Evolutionary conservation across 2,113 vertebrate species (phyloP).

Genomic region (cattle (Bos taurus)): ARS-UCD2.0 NC_037331.1:107183001-107183500

Average conservation of each 20-base stretch:
- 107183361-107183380: background rate
- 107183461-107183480: background rate
- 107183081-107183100: background rate
- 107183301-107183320: background rate
- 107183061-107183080: background rate
- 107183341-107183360: background rate
- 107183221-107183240: background rate
- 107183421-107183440: background rate
- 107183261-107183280: background rate
- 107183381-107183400: background rate
- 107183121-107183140: background rate
- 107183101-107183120: background rate
- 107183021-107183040: background rate
- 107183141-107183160: background rate
- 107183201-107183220: background rate
- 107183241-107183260: background rate
- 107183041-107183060: background rate
- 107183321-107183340: background rate
- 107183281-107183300: background rate
- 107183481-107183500: background rate
- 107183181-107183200: background rate
- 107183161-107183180: background rate
- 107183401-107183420: background rate
- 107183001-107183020: background rate
- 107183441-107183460: background rate